Conservation (phyloP, 2,888 invertebrate genomes). For the Spialia ferax region DNA sequence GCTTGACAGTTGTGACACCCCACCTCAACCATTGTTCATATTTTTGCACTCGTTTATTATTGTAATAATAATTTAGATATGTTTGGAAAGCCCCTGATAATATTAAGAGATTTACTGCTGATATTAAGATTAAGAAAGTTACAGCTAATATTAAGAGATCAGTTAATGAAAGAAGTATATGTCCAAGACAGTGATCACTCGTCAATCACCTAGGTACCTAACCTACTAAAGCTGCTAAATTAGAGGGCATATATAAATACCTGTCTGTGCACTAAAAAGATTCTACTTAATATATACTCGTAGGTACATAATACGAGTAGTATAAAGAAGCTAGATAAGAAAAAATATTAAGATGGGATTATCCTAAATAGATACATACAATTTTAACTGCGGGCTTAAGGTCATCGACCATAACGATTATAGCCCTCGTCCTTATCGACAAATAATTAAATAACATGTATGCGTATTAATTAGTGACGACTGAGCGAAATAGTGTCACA, state of each 20-base stretch:
- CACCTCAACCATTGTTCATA: background rate
- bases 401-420: conserved; percentile 31
- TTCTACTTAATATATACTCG: too few relatives aligned
- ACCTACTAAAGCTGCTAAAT: background rate
- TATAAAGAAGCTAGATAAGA: background rate
- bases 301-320: too few relatives aligned
- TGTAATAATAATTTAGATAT: background rate
- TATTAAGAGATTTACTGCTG: too few relatives aligned
- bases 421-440: conserved; percentile 45
- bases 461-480: conserved; percentile 49
- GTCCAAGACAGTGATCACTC: too few relatives aligned
- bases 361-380: conserved; percentile 17
- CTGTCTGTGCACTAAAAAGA: background rate
- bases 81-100: conserved; percentile 1
- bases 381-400: conserved; percentile 14
- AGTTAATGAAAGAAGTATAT: too few relatives aligned
- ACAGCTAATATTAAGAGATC: too few relatives aligned
- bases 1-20: too few relatives aligned
- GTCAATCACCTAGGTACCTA: too few relatives aligned
- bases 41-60: background rate
- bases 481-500: conserved; percentile 37
- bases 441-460: conserved; percentile 49
- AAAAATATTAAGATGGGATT: conserved; percentile 17
- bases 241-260: background rate
- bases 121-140: too few relatives aligned